Evolutionary conservation across 2,113 vertebrate species (phyloP), one percentile per base, ranked within the genome.

Genomic region (Xenopus borealis): DNA sequence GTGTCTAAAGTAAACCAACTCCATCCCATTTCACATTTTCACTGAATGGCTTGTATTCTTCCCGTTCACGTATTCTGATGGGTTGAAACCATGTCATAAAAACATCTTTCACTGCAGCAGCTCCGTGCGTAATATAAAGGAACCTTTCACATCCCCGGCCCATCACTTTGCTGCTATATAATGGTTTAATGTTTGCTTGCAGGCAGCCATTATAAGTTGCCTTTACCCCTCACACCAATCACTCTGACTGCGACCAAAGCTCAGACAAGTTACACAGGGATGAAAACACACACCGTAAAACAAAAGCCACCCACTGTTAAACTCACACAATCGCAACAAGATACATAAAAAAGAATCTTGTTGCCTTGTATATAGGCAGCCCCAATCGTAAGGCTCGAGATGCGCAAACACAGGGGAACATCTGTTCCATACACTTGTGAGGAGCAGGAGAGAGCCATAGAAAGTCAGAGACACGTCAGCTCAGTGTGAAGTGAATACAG

Each of bases 401-500:
- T 70, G 66, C 50, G 30, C 66, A 76, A 76, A 76, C 66, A 75
- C 55, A 76, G 47, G 55, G 57, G 62, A 76, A 76, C 74, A 76
- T 76, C 74, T 76, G 74, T 76, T 69, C 44, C 17, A 14, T 23
- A 23, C 27, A 67, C 72, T 69, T 62, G 46, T 70, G 44, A 10
- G n/a, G 53, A 57, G 18, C 59, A 64, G 59, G 45, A 64, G 58
- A 70, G 66, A 70, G 27, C 45, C 70, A 70, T 62, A 57, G 23
- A 20, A 47, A 63, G 20, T 75, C 20, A 44, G 61, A 75, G 73
- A 76, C 74, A 64, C 66, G 59, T 76, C 74, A 70, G 74, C 59
- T 62, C 66, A 70, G 74, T 76, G 74, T 57, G 74, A 76, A 68
- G 74, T 70, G 61, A 61, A 61, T 57, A 63, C 73, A 69, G 66